Base-by-base conservation (phyloP, 2,888 invertebrate genomes). In the Cabera pusaria region DNA sequence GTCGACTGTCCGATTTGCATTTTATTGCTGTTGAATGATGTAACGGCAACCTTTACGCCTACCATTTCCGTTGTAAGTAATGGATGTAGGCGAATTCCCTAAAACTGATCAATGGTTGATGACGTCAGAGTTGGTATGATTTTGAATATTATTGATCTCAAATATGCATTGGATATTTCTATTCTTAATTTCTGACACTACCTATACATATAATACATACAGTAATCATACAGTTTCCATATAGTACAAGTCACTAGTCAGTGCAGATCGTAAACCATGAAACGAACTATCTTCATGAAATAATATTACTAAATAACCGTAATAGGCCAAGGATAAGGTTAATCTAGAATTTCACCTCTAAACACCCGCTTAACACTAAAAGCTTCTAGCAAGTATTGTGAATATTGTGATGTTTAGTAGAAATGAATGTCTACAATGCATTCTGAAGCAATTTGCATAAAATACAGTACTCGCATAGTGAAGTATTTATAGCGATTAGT, bases 41-140 rank as follows among this genome's bases (percentile, higher is more conserved):
- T 76, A 79, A 81, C 58, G 31, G 34, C 12, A 52, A 79, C 83
- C 81, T 84, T 81, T 66, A 71, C 82, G 59, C 84, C 81, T 64
- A 80, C 83, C 44, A 57, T 58, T 64, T 70, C 63, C 65, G 63
- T 54, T 49, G 26, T 35, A n/a, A n/a, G n/a, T n/a, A n/a, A n/a
- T n/a, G n/a, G n/a, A 56, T 54, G 68, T 69, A 60, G 66, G 56
- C 44, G 77, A 72, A 69, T 62, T 66, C 71, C 73, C 68, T 72
- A 64, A 73, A 69, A 64, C 63, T 67, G 68, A 64, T 71, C 70
- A 69, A 61, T 61, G 56, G 43, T 57, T 55, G 56, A 48, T 68
- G 64, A 65, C 62, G 61, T 55, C 49, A 52, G 19, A 19, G n/a
- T n/a, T n/a, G n/a, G n/a, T n/a, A n/a, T n/a, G n/a, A n/a, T n/a